Conservation (phyloP, 2,113 vertebrate genomes). For the Aegithalos caudatus region DNA sequence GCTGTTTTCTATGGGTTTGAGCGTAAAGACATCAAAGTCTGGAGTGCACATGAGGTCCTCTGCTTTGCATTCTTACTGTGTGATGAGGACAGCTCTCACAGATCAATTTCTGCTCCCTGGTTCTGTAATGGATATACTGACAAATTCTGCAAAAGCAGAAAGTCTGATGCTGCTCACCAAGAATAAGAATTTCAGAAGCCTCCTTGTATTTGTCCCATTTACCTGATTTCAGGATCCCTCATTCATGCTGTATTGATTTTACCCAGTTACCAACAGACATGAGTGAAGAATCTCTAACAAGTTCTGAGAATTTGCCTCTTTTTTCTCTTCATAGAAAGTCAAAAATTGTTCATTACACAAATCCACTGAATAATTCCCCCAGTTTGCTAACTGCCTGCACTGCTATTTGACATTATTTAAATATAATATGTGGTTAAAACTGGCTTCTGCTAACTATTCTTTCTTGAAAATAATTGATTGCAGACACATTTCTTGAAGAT, state of each 20-base stretch:
- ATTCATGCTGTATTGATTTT: constrained; percentile 17
- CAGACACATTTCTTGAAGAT: constrained; percentile 5
- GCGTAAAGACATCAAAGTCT: background rate
- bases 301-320: background rate
- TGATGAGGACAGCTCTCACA: constrained; percentile 1
- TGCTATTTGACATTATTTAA: constrained; percentile 24
- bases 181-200: constrained; percentile 3
- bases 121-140: constrained; percentile 15
- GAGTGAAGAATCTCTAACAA: background rate
- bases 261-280: background rate
- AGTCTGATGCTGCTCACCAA: background rate
- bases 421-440: constrained; percentile 4
- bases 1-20: background rate
- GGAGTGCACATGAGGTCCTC: background rate
- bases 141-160: background rate
- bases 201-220: background rate
- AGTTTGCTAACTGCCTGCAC: background rate
- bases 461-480: background rate
- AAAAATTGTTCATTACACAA: background rate
- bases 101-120: constrained; percentile 33
- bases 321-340: background rate
- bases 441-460: background rate
- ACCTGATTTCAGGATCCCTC: constrained; percentile 6
- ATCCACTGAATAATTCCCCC: background rate
- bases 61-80: constrained; percentile 1